Evolutionary conservation across 2,888 invertebrate species (phyloP).

Genomic region (Erynnis tages): DNA sequence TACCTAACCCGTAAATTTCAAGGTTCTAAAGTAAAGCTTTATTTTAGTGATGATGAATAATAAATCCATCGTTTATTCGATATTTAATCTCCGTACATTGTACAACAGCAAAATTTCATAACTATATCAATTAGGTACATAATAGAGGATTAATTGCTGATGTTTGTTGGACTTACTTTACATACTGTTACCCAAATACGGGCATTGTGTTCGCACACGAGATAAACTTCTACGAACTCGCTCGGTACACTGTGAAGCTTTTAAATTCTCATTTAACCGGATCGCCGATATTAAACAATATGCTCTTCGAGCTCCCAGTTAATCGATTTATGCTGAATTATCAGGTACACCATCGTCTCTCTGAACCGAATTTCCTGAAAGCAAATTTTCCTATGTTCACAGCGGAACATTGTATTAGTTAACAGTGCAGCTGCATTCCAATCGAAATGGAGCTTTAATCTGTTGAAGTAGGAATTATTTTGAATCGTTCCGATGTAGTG

Average conservation of each 20-base stretch:
- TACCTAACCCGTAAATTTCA: no score
- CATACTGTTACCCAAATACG: constrained; percentile 14
- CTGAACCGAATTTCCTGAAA: constrained; percentile 56
- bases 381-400: constrained; percentile 60
- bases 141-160: constrained; percentile 3
- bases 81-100: no score
- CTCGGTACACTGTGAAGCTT: constrained; percentile 34
- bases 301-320: constrained; percentile 41
- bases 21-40: no score
- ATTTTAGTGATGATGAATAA: no score
- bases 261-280: constrained; percentile 42
- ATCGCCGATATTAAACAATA: constrained; percentile 47
- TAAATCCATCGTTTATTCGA: no score
- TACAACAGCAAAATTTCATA: no score
- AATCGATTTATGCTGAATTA: constrained; percentile 63
- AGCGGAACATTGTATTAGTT: constrained; percentile 54
- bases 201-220: constrained; percentile 15
- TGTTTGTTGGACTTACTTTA: constrained; percentile 5
- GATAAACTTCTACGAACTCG: constrained; percentile 9
- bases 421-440: constrained; percentile 30
- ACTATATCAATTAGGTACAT: no score
- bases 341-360: constrained; percentile 52
- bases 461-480: constrained; percentile 44
- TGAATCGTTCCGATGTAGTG: constrained; percentile 36
- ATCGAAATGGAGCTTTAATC: constrained; percentile 51